Evolutionary conservation across 1,140 invertebrate genomes (phyloP).

Genomic region (Trialeurodes vaporariorum): DNA sequence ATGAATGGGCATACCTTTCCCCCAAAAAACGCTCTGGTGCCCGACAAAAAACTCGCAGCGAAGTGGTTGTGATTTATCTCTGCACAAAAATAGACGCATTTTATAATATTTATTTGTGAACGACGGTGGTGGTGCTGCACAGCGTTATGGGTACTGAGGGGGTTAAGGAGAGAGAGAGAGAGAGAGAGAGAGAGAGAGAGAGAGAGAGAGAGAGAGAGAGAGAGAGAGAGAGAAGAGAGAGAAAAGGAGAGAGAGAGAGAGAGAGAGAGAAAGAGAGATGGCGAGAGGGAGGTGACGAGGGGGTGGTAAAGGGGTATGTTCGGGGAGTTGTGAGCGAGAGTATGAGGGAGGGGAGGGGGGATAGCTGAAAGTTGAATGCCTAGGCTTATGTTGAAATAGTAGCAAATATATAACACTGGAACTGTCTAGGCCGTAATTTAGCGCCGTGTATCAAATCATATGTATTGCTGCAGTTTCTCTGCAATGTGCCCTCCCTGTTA

Average conservation of each 20-base stretch:
- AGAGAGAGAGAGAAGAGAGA: no score
- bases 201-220: no score
- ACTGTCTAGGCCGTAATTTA: neutral
- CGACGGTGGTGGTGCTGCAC: no score
- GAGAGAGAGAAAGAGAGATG: no score
- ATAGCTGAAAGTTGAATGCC: neutral
- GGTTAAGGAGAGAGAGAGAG: no score
- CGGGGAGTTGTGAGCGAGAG: no score
- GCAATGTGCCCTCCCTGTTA: neutral
- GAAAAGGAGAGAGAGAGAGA: no score
- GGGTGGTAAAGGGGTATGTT: neutral
- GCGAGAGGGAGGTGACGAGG: no score
- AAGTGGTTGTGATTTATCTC: constrained; percentile 1
- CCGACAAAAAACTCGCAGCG: neutral
- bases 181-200: no score
- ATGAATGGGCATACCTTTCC: neutral
- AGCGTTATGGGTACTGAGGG: no score
- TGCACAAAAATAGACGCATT: neutral
- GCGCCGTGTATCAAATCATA: neutral
- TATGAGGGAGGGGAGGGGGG: no score
- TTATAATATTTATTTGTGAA: neutral
- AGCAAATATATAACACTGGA: neutral
- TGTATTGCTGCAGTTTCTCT: neutral
- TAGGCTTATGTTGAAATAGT: neutral
- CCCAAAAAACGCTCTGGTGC: neutral